Base-by-base conservation (phyloP, 2,888 invertebrate genomes). In the Xestia sexstrigata region DNA sequence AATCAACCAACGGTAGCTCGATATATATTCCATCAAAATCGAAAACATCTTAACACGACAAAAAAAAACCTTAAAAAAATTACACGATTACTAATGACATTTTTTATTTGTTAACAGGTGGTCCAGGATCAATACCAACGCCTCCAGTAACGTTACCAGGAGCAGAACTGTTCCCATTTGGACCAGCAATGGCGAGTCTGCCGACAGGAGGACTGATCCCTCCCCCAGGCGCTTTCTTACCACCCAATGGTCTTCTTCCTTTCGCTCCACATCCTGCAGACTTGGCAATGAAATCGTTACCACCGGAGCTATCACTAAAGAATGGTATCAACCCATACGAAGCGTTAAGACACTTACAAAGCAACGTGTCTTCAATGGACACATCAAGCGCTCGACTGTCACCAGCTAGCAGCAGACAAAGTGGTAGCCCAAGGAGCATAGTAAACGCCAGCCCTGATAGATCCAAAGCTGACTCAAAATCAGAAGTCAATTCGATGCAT, bases 401-500 rank as follows among this genome's bases (percentile, higher is more conserved):
- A 2, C 97, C 97, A 1, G 95, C 97, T 2, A 97, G 97, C 76
- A 97, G 97, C 88, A 94, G 97, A 83, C 97, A 97, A 85, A 97
- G 97, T 81, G 93, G 94, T 1, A 97, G 97, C 85, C 97, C 97
- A 1, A 95, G 97, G 70, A 95, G 96, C 86, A 91, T 94, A 72
- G 87, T 91, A 3, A 95, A 95, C 73, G 94, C 92, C 7, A 94
- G 96, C 87, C 97, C 97, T 4, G 97, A 97, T 78, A 94, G 97
- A 89, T 97, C 95, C 17, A 97, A 97, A 92, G 94, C 94, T 7
- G 97, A 97, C 90, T 96, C 97, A 0, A 97, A 97, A 82, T 97
- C 97, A 1, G 97, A 97, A 91, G 97, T 97, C 30, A 97, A 97
- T 90, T 98, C 98, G 20, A 97, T 97, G 20, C 97, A 97, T 81